These are phyloP conservation scores for Glandiceps talaboti DNA, from an alignment of 53 echinoderm and acorn worm species.

Conservation along the genomic window DNA sequence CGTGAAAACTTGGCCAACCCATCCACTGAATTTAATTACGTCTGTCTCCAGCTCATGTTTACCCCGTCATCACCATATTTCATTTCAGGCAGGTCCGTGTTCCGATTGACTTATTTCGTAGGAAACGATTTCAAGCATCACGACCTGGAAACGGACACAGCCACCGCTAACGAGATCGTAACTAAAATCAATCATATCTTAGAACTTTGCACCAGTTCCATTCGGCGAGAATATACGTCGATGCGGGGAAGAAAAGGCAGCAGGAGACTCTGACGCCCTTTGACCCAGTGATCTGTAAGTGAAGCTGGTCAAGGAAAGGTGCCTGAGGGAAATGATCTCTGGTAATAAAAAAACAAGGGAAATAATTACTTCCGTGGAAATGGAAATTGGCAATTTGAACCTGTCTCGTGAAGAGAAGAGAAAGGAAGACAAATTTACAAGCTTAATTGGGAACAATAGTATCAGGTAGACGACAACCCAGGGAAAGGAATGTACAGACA, in stretches of 20 bases:
- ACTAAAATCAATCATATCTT: conserved; percentile 82
- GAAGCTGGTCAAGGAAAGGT: background rate
- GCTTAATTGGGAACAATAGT: no score
- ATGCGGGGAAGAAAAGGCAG: conserved; percentile 57
- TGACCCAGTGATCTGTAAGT: background rate
- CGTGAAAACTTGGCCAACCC: background rate
- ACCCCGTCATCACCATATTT: no score
- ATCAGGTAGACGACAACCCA: no score
- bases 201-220: conserved; percentile 71
- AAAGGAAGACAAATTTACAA: no score
- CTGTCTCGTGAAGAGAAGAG: no score
- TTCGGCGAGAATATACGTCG: conserved; percentile 73
- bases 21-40: background rate
- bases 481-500: no score
- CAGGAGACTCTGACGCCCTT: conserved; percentile 22
- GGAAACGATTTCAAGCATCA: conserved; percentile 91
- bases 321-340: background rate
- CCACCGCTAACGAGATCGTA: conserved; percentile 67
- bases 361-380: background rate
- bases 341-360: background rate
- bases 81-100: conserved; percentile 60
- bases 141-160: conserved; percentile 74
- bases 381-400: background rate
- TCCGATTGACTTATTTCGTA: conserved; percentile 78
- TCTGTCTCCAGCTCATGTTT: no score